Conservation (phyloP, 2,888 invertebrate genomes). For the Dione vanillae region DNA sequence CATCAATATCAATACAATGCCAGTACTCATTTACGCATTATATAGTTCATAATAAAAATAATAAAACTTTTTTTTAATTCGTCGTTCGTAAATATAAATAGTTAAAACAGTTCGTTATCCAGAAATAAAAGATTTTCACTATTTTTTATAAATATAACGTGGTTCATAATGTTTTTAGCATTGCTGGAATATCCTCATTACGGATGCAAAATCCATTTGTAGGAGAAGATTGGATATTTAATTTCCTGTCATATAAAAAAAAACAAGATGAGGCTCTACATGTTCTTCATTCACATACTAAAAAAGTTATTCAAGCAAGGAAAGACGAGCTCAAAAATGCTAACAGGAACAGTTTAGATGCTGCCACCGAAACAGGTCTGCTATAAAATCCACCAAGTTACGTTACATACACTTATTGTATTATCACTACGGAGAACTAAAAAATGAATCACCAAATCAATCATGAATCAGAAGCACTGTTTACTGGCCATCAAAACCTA, state of each 20-base stretch:
- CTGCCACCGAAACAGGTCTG: constrained; percentile 62
- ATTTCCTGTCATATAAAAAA: constrained; percentile 83
- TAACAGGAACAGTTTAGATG: constrained; percentile 55
- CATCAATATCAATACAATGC: background rate
- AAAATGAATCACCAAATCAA: no score
- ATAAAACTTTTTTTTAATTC: no score
- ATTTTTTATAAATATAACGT: no score
- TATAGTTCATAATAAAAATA: no score
- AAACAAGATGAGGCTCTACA: constrained; percentile 77
- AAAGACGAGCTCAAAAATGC: constrained; percentile 61
- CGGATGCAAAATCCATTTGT: constrained; percentile 70
- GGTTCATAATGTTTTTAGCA: constrained; percentile 16
- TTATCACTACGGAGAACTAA: no score
- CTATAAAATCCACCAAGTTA: no score
- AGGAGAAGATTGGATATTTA: constrained; percentile 64
- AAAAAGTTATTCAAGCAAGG: constrained; percentile 73
- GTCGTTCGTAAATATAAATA: no score
- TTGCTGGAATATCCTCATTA: constrained; percentile 52
- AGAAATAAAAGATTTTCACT: no score
- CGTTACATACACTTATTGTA: no score
- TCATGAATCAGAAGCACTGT: no score
- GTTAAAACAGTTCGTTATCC: no score
- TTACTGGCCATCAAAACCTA: no score
- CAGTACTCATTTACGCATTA: background rate
- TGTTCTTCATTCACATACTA: constrained; percentile 73